These are phyloP conservation scores for Peucedramus taeniatus DNA, from an alignment of 2,113 vertebrate genomes.

Conservation along the genomic window DNA sequence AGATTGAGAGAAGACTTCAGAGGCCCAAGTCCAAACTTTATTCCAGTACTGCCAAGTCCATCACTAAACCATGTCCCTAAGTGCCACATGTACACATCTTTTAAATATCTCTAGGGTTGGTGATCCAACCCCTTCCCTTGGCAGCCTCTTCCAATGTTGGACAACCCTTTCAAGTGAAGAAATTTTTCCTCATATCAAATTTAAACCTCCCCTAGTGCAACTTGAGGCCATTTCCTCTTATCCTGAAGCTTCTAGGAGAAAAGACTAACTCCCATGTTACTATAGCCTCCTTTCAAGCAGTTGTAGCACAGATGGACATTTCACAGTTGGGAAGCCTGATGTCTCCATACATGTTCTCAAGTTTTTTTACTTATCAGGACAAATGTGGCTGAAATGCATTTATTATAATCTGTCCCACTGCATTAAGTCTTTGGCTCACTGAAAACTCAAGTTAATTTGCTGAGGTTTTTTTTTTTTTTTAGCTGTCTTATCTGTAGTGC, in stretches of 20 bases:
- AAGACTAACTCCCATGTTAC: neutral
- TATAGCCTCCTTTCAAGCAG: neutral
- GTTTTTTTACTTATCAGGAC: neutral
- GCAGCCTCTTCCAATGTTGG: neutral
- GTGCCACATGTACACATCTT: neutral
- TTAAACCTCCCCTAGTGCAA: neutral
- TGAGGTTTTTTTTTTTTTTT: neutral
- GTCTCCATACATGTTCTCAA: neutral
- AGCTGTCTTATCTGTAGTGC: neutral
- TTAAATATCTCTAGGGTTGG: neutral
- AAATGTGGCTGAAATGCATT: neutral
- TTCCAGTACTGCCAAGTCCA: neutral
- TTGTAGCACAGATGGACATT: neutral
- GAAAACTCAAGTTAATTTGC: neutral
- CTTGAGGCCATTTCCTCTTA: neutral
- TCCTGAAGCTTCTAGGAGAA: neutral
- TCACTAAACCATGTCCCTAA: neutral
- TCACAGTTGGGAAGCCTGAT: neutral
- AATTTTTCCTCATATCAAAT: neutral
- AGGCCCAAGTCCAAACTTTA: neutral
- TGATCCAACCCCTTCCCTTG: neutral
- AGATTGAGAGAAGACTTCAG: neutral
- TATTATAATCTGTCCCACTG: neutral
- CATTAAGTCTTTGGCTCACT: neutral
- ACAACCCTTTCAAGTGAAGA: neutral